phyloP scores from a whole-genome alignment of 1,140 invertebrate genomes.

The Dinothrombium tinctorium region DNA sequence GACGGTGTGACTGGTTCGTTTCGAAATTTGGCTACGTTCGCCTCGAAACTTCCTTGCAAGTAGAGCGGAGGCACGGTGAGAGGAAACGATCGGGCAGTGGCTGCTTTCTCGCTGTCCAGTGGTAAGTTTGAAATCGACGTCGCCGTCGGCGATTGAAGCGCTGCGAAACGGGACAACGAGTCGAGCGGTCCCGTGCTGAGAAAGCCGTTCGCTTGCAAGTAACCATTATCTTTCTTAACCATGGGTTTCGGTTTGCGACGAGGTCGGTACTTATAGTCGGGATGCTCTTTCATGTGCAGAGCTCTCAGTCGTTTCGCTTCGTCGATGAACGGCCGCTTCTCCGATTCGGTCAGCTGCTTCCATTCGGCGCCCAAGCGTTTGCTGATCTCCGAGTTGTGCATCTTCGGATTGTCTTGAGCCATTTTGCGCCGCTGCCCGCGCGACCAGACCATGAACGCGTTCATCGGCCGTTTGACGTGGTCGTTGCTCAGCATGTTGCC shows the following conservation, averaged over 20 bases:
- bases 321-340: slow-evolving; percentile 96
- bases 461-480: too few relatives aligned
- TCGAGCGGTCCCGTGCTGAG: too few relatives aligned
- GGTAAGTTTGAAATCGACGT: too few relatives aligned
- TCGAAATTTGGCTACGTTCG: too few relatives aligned
- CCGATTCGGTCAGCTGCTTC: slow-evolving; percentile 85
- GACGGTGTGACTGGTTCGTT: too few relatives aligned
- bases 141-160: too few relatives aligned
- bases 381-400: slow-evolving; percentile 98
- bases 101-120: too few relatives aligned
- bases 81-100: too few relatives aligned
- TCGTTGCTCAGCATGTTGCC: too few relatives aligned
- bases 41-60: too few relatives aligned
- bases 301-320: slow-evolving; percentile 90
- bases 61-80: too few relatives aligned
- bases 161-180: too few relatives aligned
- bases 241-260: slow-evolving; percentile 65
- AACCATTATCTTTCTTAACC: slow-evolving; percentile 76
- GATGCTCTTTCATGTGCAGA: slow-evolving; percentile 98
- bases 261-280: slow-evolving; percentile 85
- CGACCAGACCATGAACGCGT: slow-evolving; percentile 98
- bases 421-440: slow-evolving; percentile 90
- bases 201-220: neutral
- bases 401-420: slow-evolving; percentile 98
- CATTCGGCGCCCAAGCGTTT: slow-evolving; percentile 92